A percentile compares a stretch with the other conserved stretches of the same genome.
Evolutionary conservation across 2,797 vertebrate species (phyloP).

Genomic region (Bovichtus diacanthus): DNA sequence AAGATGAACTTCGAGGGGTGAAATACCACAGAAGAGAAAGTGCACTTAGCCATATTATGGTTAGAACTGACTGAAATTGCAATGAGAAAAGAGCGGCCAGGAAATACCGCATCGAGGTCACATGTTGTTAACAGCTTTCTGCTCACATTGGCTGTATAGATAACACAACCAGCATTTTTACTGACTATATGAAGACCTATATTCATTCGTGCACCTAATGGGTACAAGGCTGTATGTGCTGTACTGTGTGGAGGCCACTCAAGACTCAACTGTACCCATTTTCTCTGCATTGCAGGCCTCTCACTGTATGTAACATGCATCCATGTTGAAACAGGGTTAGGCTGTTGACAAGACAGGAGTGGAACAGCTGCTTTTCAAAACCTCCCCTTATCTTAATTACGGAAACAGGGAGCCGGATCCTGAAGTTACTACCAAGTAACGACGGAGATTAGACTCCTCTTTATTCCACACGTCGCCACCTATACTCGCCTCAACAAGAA

Average conservation of each 20-base stretch:
- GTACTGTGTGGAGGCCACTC: constrained; percentile 7
- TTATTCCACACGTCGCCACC: background rate
- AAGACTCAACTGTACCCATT: background rate
- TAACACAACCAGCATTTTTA: background rate
- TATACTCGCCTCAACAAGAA: background rate
- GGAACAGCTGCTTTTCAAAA: constrained; percentile 15
- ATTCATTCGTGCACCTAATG: background rate
- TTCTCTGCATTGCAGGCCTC: constrained; percentile 36
- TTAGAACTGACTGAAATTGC: background rate
- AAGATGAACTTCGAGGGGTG: too few species aligned
- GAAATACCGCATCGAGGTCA: constrained; percentile 44
- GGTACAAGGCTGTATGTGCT: background rate
- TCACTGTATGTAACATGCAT: background rate
- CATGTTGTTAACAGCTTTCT: constrained; percentile 7
- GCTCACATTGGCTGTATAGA: background rate
- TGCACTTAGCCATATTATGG: too few species aligned
- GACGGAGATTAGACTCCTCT: background rate
- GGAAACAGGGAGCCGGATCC: constrained; percentile 32
- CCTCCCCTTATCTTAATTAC: constrained; percentile 9
- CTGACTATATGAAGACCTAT: constrained; percentile 3
- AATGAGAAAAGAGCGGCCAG: background rate
- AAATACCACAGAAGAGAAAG: too few species aligned
- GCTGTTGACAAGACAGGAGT: constrained; percentile 56
- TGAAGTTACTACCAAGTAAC: background rate
- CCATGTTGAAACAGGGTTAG: constrained; percentile 55